These are phyloP conservation scores for Alces alces DNA, from an alignment of 2,113 vertebrate species.

Conservation along the genomic window DNA sequence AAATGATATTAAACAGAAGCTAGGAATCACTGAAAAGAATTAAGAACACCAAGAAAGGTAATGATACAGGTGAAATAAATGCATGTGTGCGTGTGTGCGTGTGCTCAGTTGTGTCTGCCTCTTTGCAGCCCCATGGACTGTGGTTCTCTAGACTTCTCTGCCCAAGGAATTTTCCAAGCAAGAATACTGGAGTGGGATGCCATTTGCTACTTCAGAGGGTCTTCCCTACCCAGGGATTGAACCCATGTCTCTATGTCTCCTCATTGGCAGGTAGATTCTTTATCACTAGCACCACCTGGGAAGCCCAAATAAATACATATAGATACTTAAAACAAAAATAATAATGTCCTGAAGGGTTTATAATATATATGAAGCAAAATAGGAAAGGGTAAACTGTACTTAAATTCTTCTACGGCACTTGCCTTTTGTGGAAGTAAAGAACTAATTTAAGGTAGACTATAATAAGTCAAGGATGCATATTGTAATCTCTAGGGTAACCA, in stretches of 20 bases:
- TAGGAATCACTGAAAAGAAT: background rate
- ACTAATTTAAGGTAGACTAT: conserved; percentile 37
- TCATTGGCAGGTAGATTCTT: background rate
- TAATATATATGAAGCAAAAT: background rate
- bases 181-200: background rate
- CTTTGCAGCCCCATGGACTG: background rate
- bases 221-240: background rate
- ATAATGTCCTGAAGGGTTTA: background rate
- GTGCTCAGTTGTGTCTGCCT: background rate
- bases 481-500: conserved; percentile 40
- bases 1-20: background rate
- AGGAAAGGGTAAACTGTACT: background rate
- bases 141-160: background rate
- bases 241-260: background rate
- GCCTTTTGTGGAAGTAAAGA: conserved; percentile 2
- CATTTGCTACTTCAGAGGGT: background rate
- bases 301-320: background rate
- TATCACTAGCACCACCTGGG: background rate
- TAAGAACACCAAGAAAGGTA: background rate
- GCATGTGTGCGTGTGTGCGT: accelerated
- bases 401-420: background rate
- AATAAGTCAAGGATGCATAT: conserved; percentile 31
- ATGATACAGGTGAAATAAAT: background rate
- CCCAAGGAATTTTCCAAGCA: background rate
- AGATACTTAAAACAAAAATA: background rate